Percentiles rank a stretch among this genome's conserved stretches.
These are phyloP conservation scores for Gouania willdenowi DNA, from an alignment of 2,797 vertebrate species.

Conservation along the genomic window DNA sequence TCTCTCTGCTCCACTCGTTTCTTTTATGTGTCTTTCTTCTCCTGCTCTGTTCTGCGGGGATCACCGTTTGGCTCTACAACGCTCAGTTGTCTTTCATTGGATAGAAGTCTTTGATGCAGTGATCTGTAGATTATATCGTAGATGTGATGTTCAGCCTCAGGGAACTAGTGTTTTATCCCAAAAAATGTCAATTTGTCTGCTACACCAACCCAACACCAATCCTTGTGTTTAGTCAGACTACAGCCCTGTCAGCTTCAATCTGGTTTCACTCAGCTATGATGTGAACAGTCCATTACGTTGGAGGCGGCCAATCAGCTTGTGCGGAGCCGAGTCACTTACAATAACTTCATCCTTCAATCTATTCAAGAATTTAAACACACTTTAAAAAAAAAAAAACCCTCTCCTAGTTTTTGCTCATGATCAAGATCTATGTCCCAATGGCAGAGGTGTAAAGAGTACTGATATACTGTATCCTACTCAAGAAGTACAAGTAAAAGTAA, in stretches of 20 bases:
- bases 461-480: too few species aligned
- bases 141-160: constrained; percentile 39
- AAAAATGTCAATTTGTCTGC: constrained; percentile 43
- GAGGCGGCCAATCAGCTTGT: constrained; percentile 49
- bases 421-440: too few species aligned
- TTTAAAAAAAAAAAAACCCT: too few species aligned
- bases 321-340: constrained; percentile 38
- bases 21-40: constrained; percentile 1
- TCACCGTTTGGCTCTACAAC: constrained; percentile 24
- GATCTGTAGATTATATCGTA: constrained; percentile 51
- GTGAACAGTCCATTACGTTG: constrained; percentile 43
- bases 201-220: not conserved
- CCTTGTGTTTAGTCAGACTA: constrained; percentile 13
- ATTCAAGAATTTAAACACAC: not conserved
- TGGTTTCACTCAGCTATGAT: constrained; percentile 33
- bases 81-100: constrained; percentile 31
- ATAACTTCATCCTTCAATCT: constrained; percentile 29
- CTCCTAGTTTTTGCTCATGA: too few species aligned
- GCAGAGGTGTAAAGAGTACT: too few species aligned
- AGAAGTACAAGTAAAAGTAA: too few species aligned
- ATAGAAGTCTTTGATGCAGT: constrained; percentile 33
- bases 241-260: constrained; percentile 50
- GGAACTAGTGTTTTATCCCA: constrained; percentile 46
- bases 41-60: constrained; percentile 10
- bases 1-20: not conserved